Base-by-base conservation (phyloP, 2,113 vertebrate genomes). In the Callipepla squamata region DNA sequence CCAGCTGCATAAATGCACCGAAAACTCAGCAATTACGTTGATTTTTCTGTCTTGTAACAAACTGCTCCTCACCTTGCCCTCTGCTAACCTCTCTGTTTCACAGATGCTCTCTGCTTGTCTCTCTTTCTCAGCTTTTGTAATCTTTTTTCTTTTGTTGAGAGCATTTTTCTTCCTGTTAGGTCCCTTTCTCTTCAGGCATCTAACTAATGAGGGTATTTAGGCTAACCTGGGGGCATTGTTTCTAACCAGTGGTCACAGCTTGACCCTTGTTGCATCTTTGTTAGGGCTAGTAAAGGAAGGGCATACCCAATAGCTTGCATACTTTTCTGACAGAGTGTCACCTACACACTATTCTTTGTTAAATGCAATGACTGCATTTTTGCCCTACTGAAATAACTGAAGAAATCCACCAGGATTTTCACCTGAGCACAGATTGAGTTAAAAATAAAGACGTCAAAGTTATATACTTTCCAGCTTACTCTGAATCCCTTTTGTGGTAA, bases 141-240 rank as follows among this genome's bases (percentile, higher is more conserved):
- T 62, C 5, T 30, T 32, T 84, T 80, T 13, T 42, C 38, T 13
- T 21, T 73, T 18, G 3, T 66, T 74, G 74, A 59, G 65, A 34
- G 7, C 19, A 45, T 80, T 93, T 80, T 50, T 67, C 10, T 25
- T 69, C 7, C 36, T 69, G 23, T 66, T 67, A 51, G n/a, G 28
- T 80, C 21, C 28, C 17, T 42, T 93, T 91, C 21, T 21, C 13
- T 70, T 87, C 55, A 90, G 82, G 23, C 42, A 23, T 38, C 21
- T 87, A 70, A 59, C 30, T 87, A 76, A 83, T 91, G 77, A 93
- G 90, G 63, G 59, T n/a, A 70, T 80, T 82, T 63, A 50, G 34
- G 11, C 53, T 74, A 90, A 83, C 51, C 72, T n/a, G 25, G 69
- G 57, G 76, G 65, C 8, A 28, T 38, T 4, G 16, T 74, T 90